Evolutionary conservation across 2,113 vertebrate genomes (phyloP).

Genomic region (Mormoops blainvillei): DNA sequence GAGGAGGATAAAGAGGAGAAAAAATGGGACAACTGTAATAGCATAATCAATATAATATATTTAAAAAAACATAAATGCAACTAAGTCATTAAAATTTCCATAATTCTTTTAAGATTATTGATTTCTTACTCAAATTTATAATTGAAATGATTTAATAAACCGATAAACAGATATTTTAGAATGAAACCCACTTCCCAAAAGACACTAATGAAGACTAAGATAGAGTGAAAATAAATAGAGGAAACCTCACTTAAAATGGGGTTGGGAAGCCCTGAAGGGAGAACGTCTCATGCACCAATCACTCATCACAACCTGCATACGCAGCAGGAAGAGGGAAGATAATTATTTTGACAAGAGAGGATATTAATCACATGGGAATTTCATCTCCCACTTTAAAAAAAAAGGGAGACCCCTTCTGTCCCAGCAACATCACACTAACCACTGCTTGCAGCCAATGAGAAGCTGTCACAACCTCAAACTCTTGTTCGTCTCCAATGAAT

Average conservation of each 20-base stretch:
- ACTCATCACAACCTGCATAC: background rate
- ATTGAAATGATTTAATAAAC: slow-evolving; percentile 31
- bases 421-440: background rate
- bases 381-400: background rate
- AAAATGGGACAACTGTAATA: too few relatives aligned
- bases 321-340: background rate
- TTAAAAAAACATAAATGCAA: too few relatives aligned
- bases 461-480: background rate
- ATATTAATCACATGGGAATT: background rate
- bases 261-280: background rate
- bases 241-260: background rate
- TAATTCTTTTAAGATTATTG: background rate
- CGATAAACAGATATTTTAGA: background rate
- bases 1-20: too few relatives aligned
- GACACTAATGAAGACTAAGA: background rate
- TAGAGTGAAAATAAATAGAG: background rate
- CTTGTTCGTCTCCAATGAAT: background rate
- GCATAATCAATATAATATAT: too few relatives aligned
- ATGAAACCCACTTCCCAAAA: background rate
- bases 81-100: background rate
- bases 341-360: background rate
- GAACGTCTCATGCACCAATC: background rate
- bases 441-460: background rate
- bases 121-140: background rate
- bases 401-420: background rate